Evolutionary conservation across 1,140 invertebrate genomes (phyloP).

Genomic region (Pseudomyrmex cubaensis): DNA sequence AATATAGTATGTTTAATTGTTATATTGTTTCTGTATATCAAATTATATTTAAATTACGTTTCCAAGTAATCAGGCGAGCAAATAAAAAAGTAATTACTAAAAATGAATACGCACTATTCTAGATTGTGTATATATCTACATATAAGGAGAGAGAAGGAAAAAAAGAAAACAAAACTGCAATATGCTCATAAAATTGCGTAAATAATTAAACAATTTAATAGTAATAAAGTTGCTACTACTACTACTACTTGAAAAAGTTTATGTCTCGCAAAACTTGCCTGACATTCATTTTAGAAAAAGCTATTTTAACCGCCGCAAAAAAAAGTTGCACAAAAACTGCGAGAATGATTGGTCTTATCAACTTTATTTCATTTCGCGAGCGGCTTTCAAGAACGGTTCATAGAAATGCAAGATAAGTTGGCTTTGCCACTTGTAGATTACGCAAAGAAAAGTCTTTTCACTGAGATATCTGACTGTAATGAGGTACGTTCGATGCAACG

Average conservation of each 20-base stretch:
- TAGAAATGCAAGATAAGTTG: constrained; percentile 48
- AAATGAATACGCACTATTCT: no score
- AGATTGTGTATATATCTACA: no score
- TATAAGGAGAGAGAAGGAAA: no score
- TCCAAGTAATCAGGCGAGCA: no score
- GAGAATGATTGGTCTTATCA: constrained; percentile 39
- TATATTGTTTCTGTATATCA: no score
- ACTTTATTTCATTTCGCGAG: constrained; percentile 49
- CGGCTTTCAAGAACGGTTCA: constrained; percentile 37
- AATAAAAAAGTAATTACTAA: no score
- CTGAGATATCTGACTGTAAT: constrained; percentile 20
- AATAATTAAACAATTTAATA: no score
- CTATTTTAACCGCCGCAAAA: constrained; percentile 28
- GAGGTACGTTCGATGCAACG: constrained; percentile 6
- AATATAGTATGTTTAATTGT: no score
- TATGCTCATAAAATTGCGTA: neutral
- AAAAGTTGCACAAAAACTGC: constrained; percentile 34
- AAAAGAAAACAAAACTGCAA: neutral
- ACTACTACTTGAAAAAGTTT: constrained; percentile 16
- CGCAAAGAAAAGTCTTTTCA: constrained; percentile 47
- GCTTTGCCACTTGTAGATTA: constrained; percentile 5
- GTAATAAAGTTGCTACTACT: neutral
- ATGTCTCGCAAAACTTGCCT: neutral
- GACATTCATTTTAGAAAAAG: constrained; percentile 6
- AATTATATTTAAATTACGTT: no score